phyloP scores from a whole-genome alignment of 2,888 invertebrate genomes.

The Osmoderma eremita region DNA sequence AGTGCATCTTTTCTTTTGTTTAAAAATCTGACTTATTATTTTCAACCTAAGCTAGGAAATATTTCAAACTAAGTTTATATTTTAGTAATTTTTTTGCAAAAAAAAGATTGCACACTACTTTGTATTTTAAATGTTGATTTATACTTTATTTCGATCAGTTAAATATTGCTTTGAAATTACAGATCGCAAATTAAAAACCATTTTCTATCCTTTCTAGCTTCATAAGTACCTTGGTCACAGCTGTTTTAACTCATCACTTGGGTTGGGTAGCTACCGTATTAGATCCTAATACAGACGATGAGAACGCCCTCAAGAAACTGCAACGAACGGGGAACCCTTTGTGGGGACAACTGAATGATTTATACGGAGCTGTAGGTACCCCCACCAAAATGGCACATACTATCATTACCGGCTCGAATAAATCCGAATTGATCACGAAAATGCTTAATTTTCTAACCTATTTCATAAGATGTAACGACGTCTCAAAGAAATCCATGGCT shows the following conservation, averaged over 20 bases:
- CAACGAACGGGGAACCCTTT: conserved; percentile 84
- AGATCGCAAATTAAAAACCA: background rate
- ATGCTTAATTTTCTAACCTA: conserved; percentile 84
- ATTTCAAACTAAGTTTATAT: too few species aligned
- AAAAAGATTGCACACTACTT: too few species aligned
- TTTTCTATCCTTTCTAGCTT: conserved; percentile 73
- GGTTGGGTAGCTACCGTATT: conserved; percentile 84
- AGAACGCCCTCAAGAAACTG: conserved; percentile 68
- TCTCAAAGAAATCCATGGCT: conserved; percentile 62
- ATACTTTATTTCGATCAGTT: background rate
- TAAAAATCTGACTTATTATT: too few species aligned
- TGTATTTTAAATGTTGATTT: background rate
- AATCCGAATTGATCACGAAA: conserved; percentile 75
- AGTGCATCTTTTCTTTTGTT: too few species aligned
- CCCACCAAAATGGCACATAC: conserved; percentile 83
- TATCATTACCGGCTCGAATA: conserved; percentile 77
- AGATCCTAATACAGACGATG: conserved; percentile 53
- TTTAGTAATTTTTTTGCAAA: too few species aligned
- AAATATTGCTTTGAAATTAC: background rate
- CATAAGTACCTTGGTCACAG: conserved; percentile 87
- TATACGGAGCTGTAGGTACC: conserved; percentile 85
- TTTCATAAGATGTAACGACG: conserved; percentile 83
- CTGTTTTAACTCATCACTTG: conserved; percentile 88
- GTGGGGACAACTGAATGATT: conserved; percentile 89
- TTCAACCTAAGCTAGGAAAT: too few species aligned